A percentile compares a stretch with the other conserved stretches of the same genome.
These are phyloP conservation scores for Drosophila formosana DNA, from an alignment of 2,888 invertebrate genomes.

Conservation along the genomic window DNA sequence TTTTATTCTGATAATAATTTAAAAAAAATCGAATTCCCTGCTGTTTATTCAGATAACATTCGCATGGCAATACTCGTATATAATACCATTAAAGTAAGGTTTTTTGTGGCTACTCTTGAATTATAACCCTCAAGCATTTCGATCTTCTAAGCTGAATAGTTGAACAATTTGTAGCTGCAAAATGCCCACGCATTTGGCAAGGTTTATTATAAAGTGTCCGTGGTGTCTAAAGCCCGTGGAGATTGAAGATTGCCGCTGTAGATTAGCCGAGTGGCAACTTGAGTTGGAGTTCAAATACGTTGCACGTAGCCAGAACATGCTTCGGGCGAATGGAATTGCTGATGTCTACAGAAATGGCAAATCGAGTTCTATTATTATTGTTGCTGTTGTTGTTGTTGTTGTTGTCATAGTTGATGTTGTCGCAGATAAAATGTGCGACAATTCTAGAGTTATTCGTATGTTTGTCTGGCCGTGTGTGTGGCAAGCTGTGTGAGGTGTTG, in stretches of 20 bases:
- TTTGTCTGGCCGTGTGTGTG: conserved; percentile 14
- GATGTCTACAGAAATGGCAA: conserved; percentile 72
- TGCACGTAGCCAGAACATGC: conserved; percentile 44
- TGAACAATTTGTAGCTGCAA: not conserved
- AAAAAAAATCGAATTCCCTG: too few relatives aligned
- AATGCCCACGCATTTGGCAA: not conserved
- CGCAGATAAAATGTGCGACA: conserved; percentile 68
- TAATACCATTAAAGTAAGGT: too few relatives aligned
- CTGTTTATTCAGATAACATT: too few relatives aligned
- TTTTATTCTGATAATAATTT: too few relatives aligned
- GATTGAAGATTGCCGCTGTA: conserved; percentile 51
- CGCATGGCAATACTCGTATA: too few relatives aligned
- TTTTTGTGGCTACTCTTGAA: too few relatives aligned
- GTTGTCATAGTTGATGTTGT: conserved; percentile 25
- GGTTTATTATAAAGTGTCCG: conserved; percentile 2
- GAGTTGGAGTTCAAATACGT: conserved; percentile 54
- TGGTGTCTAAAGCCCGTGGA: not conserved
- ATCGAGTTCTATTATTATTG: conserved; percentile 28
- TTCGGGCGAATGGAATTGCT: conserved; percentile 53
- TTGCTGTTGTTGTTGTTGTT: conserved; percentile 2
- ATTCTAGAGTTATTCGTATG: conserved; percentile 50
- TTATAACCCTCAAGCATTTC: not conserved
- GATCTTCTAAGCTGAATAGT: too few relatives aligned
- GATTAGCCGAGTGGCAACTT: conserved; percentile 66
- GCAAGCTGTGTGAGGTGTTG: conserved; percentile 51